Percentiles rank a stretch among this genome's conserved stretches.
These are phyloP conservation scores for Itoplectis maculator DNA, from an alignment of 2,888 invertebrate genomes.

Conservation along the genomic window DNA sequence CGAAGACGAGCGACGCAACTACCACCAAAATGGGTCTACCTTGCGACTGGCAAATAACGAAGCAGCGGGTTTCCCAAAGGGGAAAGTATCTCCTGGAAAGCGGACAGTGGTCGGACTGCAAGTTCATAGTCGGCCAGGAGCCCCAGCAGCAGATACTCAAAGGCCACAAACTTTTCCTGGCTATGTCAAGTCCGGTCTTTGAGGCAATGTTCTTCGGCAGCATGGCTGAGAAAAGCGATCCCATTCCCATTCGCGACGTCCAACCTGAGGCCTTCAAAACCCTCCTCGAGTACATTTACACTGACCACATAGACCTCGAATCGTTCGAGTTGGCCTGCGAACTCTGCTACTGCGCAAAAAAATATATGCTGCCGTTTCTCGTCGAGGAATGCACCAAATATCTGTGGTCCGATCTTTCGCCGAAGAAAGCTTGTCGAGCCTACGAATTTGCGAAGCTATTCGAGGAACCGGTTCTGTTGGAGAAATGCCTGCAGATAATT, in stretches of 20 bases:
- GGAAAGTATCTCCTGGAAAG: conserved; percentile 91
- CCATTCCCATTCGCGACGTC: conserved; percentile 93
- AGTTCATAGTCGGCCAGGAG: conserved; percentile 92
- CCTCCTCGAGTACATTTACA: conserved; percentile 93
- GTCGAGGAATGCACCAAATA: conserved; percentile 93
- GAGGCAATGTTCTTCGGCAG: conserved; percentile 95
- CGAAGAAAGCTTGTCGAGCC: conserved; percentile 93
- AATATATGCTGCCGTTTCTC: conserved; percentile 93
- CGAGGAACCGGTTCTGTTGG: conserved; percentile 92
- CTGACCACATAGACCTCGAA: conserved; percentile 90
- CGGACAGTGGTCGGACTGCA: conserved; percentile 93
- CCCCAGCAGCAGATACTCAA: conserved; percentile 90
- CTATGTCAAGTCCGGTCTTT: conserved; percentile 95
- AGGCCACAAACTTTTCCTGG: conserved; percentile 92
- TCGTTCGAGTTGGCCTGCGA: conserved; percentile 95
- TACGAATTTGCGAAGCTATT: conserved; percentile 95
- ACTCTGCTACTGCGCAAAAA: conserved; percentile 94
- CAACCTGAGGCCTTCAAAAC: conserved; percentile 95
- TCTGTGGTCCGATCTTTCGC: conserved; percentile 92
- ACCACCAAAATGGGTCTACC: conserved; percentile 86
- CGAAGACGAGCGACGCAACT: background rate
- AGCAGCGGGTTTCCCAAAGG: conserved; percentile 90
- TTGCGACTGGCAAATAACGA: conserved; percentile 92
- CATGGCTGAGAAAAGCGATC: conserved; percentile 91
- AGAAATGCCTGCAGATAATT: conserved; percentile 93